These are phyloP conservation scores for Ooceraea biroi DNA, from an alignment of 1,140 invertebrate genomes.

Conservation along the genomic window DNA sequence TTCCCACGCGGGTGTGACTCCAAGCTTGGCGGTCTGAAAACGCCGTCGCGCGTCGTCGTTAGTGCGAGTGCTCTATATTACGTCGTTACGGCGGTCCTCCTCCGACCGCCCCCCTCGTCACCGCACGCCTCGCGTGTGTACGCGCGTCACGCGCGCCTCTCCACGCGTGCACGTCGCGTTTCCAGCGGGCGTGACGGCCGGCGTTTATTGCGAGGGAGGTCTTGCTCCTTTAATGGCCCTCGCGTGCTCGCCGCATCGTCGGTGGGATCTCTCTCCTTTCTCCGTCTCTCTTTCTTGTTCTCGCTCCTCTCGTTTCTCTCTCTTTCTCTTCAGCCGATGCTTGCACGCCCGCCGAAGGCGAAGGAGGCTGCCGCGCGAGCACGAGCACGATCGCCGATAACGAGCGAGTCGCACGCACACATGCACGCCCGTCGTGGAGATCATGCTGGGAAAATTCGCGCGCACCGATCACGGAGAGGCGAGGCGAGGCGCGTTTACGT, in stretches of 20 bases:
- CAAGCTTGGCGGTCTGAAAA: too few species aligned
- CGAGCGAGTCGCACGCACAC: slow-evolving; percentile 54
- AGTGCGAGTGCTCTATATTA: slow-evolving; percentile 58
- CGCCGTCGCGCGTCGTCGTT: slow-evolving; percentile 26
- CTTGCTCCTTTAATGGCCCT: slow-evolving; percentile 70
- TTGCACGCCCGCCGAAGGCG: slow-evolving; percentile 26
- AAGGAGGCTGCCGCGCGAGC: slow-evolving; percentile 23
- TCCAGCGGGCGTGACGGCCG: slow-evolving; percentile 63
- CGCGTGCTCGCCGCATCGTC: slow-evolving; percentile 58
- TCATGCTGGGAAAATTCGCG: slow-evolving; percentile 44
- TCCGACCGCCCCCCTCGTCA: neutral
- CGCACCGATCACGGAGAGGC: slow-evolving; percentile 20
- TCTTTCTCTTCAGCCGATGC: neutral
- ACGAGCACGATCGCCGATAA: slow-evolving; percentile 61
- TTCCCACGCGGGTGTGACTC: slow-evolving; percentile 14
- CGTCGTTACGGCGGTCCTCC: slow-evolving; percentile 49
- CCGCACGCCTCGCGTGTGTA: slow-evolving; percentile 15
- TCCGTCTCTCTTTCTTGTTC: slow-evolving; percentile 37
- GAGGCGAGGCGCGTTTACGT: slow-evolving; percentile 48
- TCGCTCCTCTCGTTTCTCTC: slow-evolving; percentile 22
- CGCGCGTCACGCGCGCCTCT: neutral
- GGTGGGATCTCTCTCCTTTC: slow-evolving; percentile 36
- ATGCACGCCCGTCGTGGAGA: slow-evolving; percentile 5
- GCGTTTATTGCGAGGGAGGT: slow-evolving; percentile 64
- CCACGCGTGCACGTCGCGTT: slow-evolving; percentile 35